Base-by-base conservation (phyloP, 2,888 invertebrate genomes). In the Cinara cedri region DNA sequence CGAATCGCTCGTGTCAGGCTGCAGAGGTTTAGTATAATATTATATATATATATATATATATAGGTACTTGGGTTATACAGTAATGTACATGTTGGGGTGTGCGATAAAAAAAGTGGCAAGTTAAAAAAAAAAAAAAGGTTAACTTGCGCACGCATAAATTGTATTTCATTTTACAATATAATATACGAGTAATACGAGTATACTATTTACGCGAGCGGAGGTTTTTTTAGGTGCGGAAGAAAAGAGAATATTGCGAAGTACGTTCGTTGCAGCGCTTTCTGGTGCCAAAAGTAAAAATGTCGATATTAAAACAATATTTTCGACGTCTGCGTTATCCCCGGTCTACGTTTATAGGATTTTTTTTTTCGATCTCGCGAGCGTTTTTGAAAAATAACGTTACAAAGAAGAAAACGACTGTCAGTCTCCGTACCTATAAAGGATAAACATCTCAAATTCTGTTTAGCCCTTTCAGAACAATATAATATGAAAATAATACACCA, bases 391-490 rank as follows among this genome's bases (percentile, higher is more conserved):
- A 70, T 19, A 8, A 70, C 54, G 34, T 54, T 54, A 34, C 24
- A 54, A 70, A 55, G 19, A 19, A 54, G 42, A 42, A 42, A 54
- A 70, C 13, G 0, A 70, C 42, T 16, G 34, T 34, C 34, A 34
- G 3, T 4, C 34, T 34, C 34, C 6, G 6, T 34, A 34, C 34
- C 34, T 6, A 34, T 34, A 34, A 70, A 51, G 51, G 51, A 70
- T 70, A 54, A 34, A 34, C 51, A 55, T 70, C 42, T 54, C 54
- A 34, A 55, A 70, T 70, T 51, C 34, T 9, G 68, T 70, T 34
- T 70, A 19, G 51, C 26, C 26, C 19, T 51, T 54, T 51, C 26
- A 60, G 1, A 63, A 63, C 6, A 63, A 44, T 62, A 3, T 70
- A 55, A 70, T 54, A 16, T 54, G 21, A 70, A 54, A 70, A 63